phyloP scores from a whole-genome alignment of 2,113 vertebrate species.

The Aptenodytes forsteri region DNA sequence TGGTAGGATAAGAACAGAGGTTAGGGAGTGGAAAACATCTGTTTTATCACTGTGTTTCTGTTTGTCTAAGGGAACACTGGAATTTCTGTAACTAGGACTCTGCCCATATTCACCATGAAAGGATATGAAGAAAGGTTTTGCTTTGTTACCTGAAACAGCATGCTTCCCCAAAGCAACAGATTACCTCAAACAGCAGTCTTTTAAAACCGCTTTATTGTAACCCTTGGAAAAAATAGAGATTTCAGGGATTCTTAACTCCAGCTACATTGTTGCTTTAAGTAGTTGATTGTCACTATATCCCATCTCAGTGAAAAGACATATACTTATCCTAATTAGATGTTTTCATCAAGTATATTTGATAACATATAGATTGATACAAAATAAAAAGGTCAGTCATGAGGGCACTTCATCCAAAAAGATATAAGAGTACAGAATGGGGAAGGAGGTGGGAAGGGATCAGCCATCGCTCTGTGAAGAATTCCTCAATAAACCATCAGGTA shows the following conservation, averaged over 20 bases:
- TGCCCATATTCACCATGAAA: background rate
- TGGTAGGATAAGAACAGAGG: background rate
- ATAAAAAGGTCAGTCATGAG: background rate
- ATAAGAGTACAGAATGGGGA: background rate
- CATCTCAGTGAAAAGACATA: background rate
- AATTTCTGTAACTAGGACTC: background rate
- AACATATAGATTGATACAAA: background rate
- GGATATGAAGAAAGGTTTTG: background rate
- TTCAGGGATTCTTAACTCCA: background rate
- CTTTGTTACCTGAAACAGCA: background rate
- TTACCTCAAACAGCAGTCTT: background rate
- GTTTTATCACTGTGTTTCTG: background rate
- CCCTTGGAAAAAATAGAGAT: background rate
- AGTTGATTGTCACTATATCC: background rate
- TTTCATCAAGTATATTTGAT: background rate
- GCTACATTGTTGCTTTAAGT: background rate
- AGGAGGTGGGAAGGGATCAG: background rate
- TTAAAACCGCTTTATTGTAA: background rate
- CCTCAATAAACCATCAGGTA: background rate
- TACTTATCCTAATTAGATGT: background rate
- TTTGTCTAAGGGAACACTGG: background rate
- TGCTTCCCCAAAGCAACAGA: background rate
- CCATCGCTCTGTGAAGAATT: background rate
- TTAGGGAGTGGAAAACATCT: background rate
- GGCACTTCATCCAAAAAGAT: background rate